A percentile compares a stretch with the other conserved stretches of the same genome.
phyloP scores from a whole-genome alignment of 2,113 vertebrate genomes.

The Indri indri region DNA sequence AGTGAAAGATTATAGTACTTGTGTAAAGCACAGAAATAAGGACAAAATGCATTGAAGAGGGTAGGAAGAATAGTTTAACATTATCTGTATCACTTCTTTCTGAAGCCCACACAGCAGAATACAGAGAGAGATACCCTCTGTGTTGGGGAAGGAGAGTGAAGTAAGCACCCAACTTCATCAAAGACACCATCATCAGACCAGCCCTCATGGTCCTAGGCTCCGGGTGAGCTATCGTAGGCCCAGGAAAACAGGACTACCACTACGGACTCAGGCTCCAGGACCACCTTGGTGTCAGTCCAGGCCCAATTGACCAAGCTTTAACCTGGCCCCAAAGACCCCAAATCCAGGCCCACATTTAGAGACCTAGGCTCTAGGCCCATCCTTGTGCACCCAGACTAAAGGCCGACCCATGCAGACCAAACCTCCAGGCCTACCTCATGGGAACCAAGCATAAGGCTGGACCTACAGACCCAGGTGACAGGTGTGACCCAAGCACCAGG shows the following conservation, averaged over 20 bases:
- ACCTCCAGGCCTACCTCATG: neutral
- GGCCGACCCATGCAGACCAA: neutral
- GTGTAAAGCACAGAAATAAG: neutral
- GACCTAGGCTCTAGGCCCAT: neutral
- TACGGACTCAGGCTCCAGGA: neutral
- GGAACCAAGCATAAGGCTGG: neutral
- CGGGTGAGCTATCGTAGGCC: neutral
- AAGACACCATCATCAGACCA: neutral
- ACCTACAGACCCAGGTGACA: neutral
- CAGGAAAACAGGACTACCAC: neutral
- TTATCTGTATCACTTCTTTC: neutral
- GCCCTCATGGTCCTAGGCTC: neutral
- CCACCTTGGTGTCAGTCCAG: neutral
- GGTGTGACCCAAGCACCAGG: neutral
- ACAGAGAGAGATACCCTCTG: neutral
- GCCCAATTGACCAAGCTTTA: neutral
- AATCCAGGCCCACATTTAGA: neutral
- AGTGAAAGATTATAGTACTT: neutral
- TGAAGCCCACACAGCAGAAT: neutral
- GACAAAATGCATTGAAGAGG: neutral
- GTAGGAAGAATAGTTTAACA: neutral
- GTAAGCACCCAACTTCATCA: neutral
- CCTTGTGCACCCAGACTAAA: neutral
- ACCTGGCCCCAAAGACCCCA: neutral
- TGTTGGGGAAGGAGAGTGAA: neutral